Evolutionary conservation across 1,140 invertebrate species (phyloP), one percentile per base, ranked within the genome.

Genomic region (Hylyphantes graminicola): DNA sequence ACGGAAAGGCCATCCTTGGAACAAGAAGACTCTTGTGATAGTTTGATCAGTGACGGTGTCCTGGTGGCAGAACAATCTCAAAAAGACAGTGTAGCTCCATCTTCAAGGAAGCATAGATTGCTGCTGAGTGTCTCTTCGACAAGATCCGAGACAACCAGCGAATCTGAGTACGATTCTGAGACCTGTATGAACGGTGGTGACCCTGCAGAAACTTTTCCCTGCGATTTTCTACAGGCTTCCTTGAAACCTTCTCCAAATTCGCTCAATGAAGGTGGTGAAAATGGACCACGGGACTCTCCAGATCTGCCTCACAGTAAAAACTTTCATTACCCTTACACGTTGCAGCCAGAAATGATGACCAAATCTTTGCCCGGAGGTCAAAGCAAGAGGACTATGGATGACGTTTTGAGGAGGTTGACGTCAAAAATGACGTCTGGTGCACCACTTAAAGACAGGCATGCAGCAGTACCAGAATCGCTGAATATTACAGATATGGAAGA

Each of bases 391-490:
- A 94, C 94, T 13, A 95, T 95, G 94, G 94, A 95, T 90, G 94
- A 95, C 90, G 94, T 95, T 8, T 91, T 95, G 17, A 95, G 95
- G 89, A 92, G 93, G 88, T 90, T 95, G 86, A 94, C 94, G 73
- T 94, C 94, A 82, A 95, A 95, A 89, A 94, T 94, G 91, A 93
- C 93, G 88, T 93, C 91, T 88, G 93, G 92, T 87, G 92, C 92
- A 13, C 92, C 93, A 70, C 86, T 85, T 10, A 85, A 61, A 50
- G 83, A 85, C 17, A 67, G 54, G 13, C 79, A 73, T n/a, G 74
- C 79, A 15, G 68, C 79, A n/a, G 78, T 50, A 11, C 72, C 72
- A 51, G 8, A 61, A 8, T 21, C 67, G 1, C 15, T 54, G 12
- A 75, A 59, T 21, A 59, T 80, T 19, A n/a, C 77, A 50, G 77